Base-by-base conservation (phyloP, 2,113 vertebrate genomes). In the Ciconia maguari region DNA sequence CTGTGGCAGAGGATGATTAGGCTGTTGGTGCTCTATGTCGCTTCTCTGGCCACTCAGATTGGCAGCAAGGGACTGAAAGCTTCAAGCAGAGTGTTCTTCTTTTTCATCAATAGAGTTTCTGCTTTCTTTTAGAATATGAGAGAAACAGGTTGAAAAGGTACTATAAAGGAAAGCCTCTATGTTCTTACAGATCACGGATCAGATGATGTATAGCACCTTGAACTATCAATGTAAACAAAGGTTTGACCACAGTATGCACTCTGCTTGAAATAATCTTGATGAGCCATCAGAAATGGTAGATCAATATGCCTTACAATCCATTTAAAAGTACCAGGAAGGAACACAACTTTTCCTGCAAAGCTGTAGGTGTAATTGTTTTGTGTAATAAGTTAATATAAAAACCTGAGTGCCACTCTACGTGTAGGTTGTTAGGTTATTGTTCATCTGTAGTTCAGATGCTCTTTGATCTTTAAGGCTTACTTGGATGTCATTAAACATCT, bases 221-320 rank as follows among this genome's bases (percentile, higher is more conserved):
- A 78, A 66, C 58, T 83, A 27, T 61, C 55, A 60, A 21, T 75
- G 52, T 69, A 93, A 91, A 91, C 64, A 86, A 87, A 87, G 48
- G 29, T 58, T 65, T 90, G 85, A 87, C 90, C n/a, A 5, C 72
- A 84, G 46, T 71, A 20, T 90, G 61, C 22, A 49, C 57, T 94
- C 51, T 81, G n/a, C 76, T 94, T 87, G 87, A 87, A 95, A 95
- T 95, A 93, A 85, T 75, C 61, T 34, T 83, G 83, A 81, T 95
- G 91, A 94, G 30, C 41, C 51, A 91, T 87, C 87, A 88, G 64
- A 86, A 94, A 7, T 51, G 46, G 62, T 71, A 51, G 69, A 90
- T 96, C 88, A 55, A 93, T 96, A 83, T 78, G 36, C 32, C n/a
- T 85, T 81, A 25, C 5, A 48, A 24, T 79, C 46, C 17, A 30